Percentiles rank a stretch among this genome's conserved stretches.
Evolutionary conservation across 2,888 invertebrate species (phyloP).

Genomic region (Abrostola tripartita): DNA sequence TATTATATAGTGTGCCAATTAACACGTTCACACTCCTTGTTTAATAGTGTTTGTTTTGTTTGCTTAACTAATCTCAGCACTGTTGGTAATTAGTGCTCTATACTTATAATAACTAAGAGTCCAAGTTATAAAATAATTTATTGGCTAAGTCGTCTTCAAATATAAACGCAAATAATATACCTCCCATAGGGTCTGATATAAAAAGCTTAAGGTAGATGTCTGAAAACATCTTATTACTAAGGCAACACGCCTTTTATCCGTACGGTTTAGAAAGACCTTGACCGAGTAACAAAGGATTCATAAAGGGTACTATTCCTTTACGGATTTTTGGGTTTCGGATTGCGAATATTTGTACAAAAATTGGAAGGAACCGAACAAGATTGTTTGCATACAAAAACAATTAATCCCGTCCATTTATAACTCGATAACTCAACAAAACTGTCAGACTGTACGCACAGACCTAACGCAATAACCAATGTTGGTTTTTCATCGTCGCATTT

Average conservation of each 20-base stretch:
- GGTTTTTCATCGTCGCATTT: constrained; percentile 48
- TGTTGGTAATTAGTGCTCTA: too few relatives aligned
- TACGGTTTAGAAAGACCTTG: constrained; percentile 16
- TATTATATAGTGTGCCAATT: not conserved
- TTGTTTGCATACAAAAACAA: constrained; percentile 19
- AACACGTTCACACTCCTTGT: not conserved
- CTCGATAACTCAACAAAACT: constrained; percentile 49
- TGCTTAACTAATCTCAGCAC: too few relatives aligned
- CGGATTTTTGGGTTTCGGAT: too few relatives aligned
- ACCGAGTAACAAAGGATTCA: constrained; percentile 2
- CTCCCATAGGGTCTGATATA: too few relatives aligned
- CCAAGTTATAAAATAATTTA: too few relatives aligned
- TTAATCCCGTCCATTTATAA: constrained; percentile 60
- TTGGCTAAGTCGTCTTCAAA: too few relatives aligned
- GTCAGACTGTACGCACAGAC: constrained; percentile 49
- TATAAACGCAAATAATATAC: too few relatives aligned
- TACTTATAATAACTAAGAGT: too few relatives aligned
- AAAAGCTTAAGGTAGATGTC: not conserved
- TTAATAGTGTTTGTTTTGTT: not conserved
- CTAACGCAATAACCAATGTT: constrained; percentile 41
- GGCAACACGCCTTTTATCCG: constrained; percentile 3
- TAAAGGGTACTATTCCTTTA: too few relatives aligned
- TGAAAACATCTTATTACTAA: not conserved
- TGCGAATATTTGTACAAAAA: not conserved
- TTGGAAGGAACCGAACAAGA: not conserved